Percentiles rank a stretch among this genome's conserved stretches.
Evolutionary conservation across 2,113 vertebrate genomes (phyloP).

Genomic region (Noturus placidus): DNA sequence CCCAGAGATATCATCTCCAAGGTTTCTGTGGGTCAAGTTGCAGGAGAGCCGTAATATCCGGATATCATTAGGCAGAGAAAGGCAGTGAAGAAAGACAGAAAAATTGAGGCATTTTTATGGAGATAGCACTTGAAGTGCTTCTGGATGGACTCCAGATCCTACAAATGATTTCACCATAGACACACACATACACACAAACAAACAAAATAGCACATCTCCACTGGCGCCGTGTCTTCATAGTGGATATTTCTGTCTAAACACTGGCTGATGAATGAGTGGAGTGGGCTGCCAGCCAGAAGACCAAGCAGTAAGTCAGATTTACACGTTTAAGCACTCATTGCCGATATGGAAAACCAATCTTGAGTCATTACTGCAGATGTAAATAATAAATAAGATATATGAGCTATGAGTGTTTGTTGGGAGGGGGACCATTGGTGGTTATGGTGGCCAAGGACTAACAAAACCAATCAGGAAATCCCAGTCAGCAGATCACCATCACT

Average conservation of each 20-base stretch:
- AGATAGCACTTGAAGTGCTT: constrained; percentile 9
- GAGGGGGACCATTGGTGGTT: not conserved
- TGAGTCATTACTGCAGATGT: not conserved
- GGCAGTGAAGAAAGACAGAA: not conserved
- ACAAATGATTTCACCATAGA: constrained; percentile 14
- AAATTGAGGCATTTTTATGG: not conserved
- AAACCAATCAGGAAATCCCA: not conserved
- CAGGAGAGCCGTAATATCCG: constrained; percentile 15
- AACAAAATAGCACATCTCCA: not conserved
- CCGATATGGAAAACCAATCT: not conserved
- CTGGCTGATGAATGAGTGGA: constrained; percentile 6
- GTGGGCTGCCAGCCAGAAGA: not conserved
- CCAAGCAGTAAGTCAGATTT: not conserved
- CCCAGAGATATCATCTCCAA: constrained; percentile 7
- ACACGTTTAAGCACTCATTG: not conserved
- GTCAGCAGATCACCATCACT: constrained; percentile 6
- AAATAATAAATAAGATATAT: not conserved
- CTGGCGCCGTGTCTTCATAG: constrained; percentile 10
- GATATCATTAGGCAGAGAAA: not conserved
- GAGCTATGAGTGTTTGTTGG: not conserved
- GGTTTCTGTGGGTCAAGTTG: constrained; percentile 3
- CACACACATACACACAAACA: not conserved
- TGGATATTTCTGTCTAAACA: constrained; percentile 28
- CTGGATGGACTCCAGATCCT: constrained; percentile 1
- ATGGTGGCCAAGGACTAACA: not conserved